Evolutionary conservation across 2,113 vertebrate species (phyloP).

Genomic region (Cololabis saira): DNA sequence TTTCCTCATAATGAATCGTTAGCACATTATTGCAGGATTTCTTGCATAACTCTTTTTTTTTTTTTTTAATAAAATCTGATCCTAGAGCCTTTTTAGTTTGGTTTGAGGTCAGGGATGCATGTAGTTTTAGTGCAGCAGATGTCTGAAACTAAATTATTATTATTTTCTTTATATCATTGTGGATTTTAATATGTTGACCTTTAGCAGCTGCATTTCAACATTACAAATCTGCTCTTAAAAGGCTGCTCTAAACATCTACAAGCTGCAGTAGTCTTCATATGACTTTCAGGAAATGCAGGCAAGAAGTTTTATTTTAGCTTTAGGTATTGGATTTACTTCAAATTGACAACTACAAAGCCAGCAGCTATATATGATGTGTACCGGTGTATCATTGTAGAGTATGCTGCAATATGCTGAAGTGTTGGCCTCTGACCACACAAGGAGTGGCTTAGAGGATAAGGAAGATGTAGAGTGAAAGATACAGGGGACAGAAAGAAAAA

Average conservation of each 20-base stretch:
- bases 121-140: not conserved
- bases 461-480: conserved; percentile 47
- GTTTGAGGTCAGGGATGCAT: not conserved
- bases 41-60: conserved; percentile 3
- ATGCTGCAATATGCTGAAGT: conserved; percentile 70
- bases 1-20: not conserved
- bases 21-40: conserved; percentile 4
- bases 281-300: not conserved
- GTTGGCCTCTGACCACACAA: conserved; percentile 79
- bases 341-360: not conserved
- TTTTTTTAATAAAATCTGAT: not conserved
- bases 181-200: no score
- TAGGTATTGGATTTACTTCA: not conserved
- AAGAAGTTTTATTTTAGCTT: not conserved
- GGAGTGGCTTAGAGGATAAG: conserved; percentile 63
- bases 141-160: no score
- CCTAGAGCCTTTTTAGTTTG: not conserved
- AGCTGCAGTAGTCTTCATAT: not conserved
- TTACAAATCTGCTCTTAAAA: no score
- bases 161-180: no score
- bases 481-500: conserved; percentile 17
- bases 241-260: no score
- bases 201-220: no score
- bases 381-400: conserved; percentile 26
- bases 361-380: conserved; percentile 37